These are phyloP conservation scores for Lota lota DNA, from an alignment of 2,113 vertebrate genomes.

Conservation along the genomic window DNA sequence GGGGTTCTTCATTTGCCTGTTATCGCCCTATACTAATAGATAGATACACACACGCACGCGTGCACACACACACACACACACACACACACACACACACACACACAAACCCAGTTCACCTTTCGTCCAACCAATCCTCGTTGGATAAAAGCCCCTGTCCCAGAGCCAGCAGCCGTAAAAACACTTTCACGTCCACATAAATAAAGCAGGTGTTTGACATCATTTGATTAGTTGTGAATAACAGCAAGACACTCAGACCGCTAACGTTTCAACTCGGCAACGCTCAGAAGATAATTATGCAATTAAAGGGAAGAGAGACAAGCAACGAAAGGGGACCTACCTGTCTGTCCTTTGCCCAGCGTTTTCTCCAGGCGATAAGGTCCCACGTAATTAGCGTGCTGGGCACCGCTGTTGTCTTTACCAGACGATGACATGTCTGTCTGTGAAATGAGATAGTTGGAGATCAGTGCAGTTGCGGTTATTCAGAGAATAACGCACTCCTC, in stretches of 20 bases:
- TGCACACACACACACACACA: constrained; percentile 5
- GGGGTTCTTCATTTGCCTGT: no score
- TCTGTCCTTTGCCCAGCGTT: constrained; percentile 99
- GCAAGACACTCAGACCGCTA: not conserved
- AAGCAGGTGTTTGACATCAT: not conserved
- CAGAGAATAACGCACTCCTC: constrained; percentile 65
- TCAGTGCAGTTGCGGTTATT: constrained; percentile 37
- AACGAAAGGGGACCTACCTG: constrained; percentile 83
- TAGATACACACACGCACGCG: constrained; percentile 15
- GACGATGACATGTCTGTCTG: constrained; percentile 88
- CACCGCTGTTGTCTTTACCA: constrained; percentile 94
- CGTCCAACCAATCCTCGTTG: not conserved
- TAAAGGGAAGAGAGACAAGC: constrained; percentile 13
- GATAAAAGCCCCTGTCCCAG: not conserved
- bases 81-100: constrained; percentile 1
- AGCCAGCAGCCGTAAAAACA: not conserved
- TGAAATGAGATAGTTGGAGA: constrained; percentile 52
- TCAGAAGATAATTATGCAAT: constrained; percentile 36
- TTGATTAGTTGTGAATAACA: not conserved
- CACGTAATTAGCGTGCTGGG: constrained; percentile 98
- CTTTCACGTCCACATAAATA: not conserved
- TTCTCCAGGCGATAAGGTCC: constrained; percentile 99
- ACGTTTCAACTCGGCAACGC: constrained; percentile 34
- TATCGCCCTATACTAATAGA: not conserved
- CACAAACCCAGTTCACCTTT: not conserved